phyloP scores from a whole-genome alignment of 1,140 invertebrate species.

The Pseudoatta argentina region DNA sequence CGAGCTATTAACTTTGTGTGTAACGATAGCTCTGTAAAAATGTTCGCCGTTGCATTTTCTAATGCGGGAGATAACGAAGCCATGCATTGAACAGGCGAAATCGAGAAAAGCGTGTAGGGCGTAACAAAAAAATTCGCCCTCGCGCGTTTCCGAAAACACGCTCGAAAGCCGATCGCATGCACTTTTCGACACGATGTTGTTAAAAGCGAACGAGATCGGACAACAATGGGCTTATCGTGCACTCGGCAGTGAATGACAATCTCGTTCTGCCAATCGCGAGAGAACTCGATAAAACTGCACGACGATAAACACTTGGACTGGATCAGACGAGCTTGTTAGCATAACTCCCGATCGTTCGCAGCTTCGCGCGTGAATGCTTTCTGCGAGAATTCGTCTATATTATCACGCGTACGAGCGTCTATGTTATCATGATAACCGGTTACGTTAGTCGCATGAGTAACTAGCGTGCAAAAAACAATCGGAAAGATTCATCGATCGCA shows the following conservation, averaged over 20 bases:
- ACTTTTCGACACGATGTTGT: constrained; percentile 50
- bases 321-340: constrained; percentile 74
- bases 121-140: constrained; percentile 17
- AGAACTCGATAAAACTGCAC: constrained; percentile 52
- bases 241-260: constrained; percentile 64
- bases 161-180: constrained; percentile 1
- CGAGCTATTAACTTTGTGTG: constrained; percentile 7
- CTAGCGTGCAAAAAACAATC: constrained; percentile 18
- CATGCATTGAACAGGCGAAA: not conserved
- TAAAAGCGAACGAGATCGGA: constrained; percentile 68
- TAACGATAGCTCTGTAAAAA: constrained; percentile 21
- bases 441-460: not conserved
- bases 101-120: not conserved
- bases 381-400: not conserved
- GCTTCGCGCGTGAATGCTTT: constrained; percentile 44
- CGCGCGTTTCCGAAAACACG: constrained; percentile 49
- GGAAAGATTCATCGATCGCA: not conserved
- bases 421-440: constrained; percentile 34
- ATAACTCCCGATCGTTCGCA: constrained; percentile 73
- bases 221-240: constrained; percentile 74
- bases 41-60: not conserved
- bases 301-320: constrained; percentile 71
- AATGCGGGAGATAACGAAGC: constrained; percentile 39
- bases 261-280: constrained; percentile 74
- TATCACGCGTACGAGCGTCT: constrained; percentile 7